These are phyloP conservation scores for Onychomys arenicola DNA, from an alignment of 2,797 vertebrate species.

Conservation along the genomic window DNA sequence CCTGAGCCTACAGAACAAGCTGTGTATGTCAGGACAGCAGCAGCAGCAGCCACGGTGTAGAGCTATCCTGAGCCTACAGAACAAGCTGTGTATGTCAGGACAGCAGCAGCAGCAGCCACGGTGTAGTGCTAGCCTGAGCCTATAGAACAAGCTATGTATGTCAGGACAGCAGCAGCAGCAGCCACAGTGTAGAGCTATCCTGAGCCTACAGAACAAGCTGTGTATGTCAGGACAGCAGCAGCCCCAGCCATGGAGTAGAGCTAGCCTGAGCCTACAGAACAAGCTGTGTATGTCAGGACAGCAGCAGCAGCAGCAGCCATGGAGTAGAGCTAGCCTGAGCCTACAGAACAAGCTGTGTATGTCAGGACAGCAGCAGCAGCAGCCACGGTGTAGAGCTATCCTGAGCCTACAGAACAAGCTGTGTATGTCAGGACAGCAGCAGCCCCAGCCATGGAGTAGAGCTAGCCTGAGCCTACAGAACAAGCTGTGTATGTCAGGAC, in stretches of 20 bases:
- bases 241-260: not conserved
- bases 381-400: not conserved
- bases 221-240: not conserved
- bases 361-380: not conserved
- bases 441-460: not conserved
- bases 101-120: too few species aligned
- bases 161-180: too few species aligned
- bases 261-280: not conserved
- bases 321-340: not conserved
- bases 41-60: not conserved
- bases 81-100: not conserved
- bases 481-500: not conserved
- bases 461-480: not conserved
- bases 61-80: not conserved
- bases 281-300: not conserved
- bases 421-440: too few species aligned
- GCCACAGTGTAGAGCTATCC: not conserved
- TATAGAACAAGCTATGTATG: too few species aligned
- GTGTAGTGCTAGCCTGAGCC: too few species aligned
- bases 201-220: not conserved
- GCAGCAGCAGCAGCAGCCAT: not conserved
- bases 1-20: not conserved
- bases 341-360: not conserved
- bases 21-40: not conserved
- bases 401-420: not conserved